Percentiles rank a stretch among this genome's conserved stretches.
Evolutionary conservation across 2,797 vertebrate genomes (phyloP).

Genomic region (Gobionotothen gibberifrons): DNA sequence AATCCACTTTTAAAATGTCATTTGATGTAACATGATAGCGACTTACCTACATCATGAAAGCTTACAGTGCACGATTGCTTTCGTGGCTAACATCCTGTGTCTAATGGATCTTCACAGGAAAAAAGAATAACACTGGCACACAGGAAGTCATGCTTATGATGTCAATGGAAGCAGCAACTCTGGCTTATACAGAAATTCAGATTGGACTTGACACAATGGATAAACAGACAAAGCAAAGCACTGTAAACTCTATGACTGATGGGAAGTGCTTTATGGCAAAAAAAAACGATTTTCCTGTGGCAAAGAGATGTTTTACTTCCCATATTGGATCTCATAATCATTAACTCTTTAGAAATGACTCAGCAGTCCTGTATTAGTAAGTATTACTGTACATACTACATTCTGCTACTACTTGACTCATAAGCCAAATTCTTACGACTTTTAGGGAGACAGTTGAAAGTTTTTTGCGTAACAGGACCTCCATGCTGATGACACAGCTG

Average conservation of each 20-base stretch:
- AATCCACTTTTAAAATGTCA: neutral
- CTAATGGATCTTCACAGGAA: conserved; percentile 26
- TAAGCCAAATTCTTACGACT: neutral
- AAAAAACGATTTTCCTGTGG: neutral
- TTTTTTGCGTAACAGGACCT: neutral
- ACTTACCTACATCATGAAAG: neutral
- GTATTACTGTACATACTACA: neutral
- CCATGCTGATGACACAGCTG: too few relatives aligned
- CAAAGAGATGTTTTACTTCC: neutral
- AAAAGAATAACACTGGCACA: neutral
- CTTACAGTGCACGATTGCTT: neutral
- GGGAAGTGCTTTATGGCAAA: neutral
- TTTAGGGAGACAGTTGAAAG: neutral
- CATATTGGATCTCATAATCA: neutral
- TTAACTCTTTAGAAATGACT: conserved; percentile 20
- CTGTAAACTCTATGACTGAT: neutral
- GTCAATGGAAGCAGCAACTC: conserved; percentile 37
- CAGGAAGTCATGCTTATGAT: conserved; percentile 30
- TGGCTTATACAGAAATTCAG: conserved; percentile 16
- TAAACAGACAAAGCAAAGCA: neutral
- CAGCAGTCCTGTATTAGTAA: neutral
- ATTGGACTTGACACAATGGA: neutral
- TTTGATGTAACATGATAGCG: neutral
- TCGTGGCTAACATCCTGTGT: neutral
- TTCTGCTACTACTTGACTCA: neutral